A percentile compares a stretch with the other conserved stretches of the same genome.
phyloP scores from a whole-genome alignment of 2,797 vertebrate species.

The Carduelis carduelis region DNA sequence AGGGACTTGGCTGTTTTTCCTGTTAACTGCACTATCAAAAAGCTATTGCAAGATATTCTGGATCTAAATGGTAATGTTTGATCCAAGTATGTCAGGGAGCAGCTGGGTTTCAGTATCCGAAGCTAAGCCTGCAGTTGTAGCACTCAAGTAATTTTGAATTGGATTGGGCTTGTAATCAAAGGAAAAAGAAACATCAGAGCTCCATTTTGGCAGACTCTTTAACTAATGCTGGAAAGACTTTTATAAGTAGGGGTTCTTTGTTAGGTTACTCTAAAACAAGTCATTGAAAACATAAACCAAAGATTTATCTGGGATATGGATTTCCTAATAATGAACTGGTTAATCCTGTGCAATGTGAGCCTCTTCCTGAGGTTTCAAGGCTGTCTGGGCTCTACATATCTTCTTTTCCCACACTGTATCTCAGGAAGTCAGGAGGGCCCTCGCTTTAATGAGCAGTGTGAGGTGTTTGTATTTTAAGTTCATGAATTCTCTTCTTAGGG shows the following conservation, averaged over 20 bases:
- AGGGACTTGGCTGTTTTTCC: not conserved
- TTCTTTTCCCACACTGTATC: not conserved
- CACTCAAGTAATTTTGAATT: not conserved
- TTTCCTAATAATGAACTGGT: not conserved
- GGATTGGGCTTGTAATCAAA: not conserved
- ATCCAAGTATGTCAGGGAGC: not conserved
- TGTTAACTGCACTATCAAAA: not conserved
- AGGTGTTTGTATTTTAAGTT: not conserved
- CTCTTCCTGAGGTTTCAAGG: not conserved
- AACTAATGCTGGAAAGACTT: not conserved
- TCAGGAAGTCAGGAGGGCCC: not conserved
- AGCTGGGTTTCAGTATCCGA: not conserved
- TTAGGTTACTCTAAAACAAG: not conserved
- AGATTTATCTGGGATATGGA: not conserved
- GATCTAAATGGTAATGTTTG: not conserved
- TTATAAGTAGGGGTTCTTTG: not conserved
- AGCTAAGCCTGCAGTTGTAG: not conserved
- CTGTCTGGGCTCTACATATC: not conserved
- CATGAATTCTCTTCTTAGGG: not conserved
- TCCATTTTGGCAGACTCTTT: not conserved
- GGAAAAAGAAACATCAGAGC: not conserved
- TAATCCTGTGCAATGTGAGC: not conserved
- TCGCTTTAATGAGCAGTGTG: not conserved
- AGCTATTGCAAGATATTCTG: not conserved
- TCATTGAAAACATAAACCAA: not conserved